Base-by-base conservation (phyloP, 2,113 vertebrate genomes). In the Charina bottae region DNA sequence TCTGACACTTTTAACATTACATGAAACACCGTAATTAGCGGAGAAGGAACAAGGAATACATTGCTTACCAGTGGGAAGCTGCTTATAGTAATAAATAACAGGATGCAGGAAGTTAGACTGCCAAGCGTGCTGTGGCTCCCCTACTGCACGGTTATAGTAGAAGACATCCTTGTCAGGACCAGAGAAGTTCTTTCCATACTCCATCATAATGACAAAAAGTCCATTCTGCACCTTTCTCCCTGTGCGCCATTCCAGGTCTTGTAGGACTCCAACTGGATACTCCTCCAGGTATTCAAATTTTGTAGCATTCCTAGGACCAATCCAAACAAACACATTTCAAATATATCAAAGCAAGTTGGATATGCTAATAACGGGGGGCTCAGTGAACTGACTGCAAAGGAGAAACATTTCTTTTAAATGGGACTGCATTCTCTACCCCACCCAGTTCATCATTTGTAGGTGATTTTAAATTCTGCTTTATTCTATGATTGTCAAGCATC, bases 31-130 rank as follows among this genome's bases (percentile, higher is more conserved):
- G 15, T 78, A 42, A 42, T 78, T 78, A 78, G 17, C 84, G n/a
- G 68, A 46, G 78, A 78, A 91, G 21, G 78, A 89, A 55, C 6
- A 8, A 58, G 87, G 49, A 11, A 0, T 84, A 23, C 54, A 92
- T 19, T 2, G 46, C 94, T 97, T 93, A 99, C 99, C 99, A 12
- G 99, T 98, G 68, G 99, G 99, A 23, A 99, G 98, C 21, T 2
- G 95, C 83, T 96, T 97, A 93, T 99, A 99, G 94, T 97, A 99
- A 93, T 99, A 99, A 94, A 99, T 97, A 93, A 99, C 98, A 1
- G 99, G 99, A 90, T 99, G 99, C 55, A 99, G 97, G 94, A 99
- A 99, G 97, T 99, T 99, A 7, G 99, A 99, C 92, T 97, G 98
- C 98, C 98, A 99, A 90, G 99, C 99, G 0, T 97, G 98, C 60